phyloP scores from a whole-genome alignment of 2,888 invertebrate species.

The Tipula confusa region DNA sequence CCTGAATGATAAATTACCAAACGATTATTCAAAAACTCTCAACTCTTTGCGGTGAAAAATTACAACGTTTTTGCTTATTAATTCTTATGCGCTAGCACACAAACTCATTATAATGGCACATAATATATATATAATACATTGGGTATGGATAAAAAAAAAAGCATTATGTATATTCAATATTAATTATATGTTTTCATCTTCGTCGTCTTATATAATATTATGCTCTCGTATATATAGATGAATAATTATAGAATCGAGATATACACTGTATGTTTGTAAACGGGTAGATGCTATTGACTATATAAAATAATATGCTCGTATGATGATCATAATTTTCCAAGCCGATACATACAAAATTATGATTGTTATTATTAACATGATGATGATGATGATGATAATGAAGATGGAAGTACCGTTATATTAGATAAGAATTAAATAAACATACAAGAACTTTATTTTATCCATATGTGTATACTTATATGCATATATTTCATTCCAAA shows the following conservation, averaged over 20 bases:
- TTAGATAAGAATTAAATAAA: neutral
- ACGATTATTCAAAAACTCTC: neutral
- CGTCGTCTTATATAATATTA: neutral
- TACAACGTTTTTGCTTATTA: neutral
- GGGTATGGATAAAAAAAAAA: neutral
- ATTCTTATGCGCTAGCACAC: neutral
- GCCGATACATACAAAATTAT: neutral
- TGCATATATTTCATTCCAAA: too few species aligned
- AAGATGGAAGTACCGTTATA: neutral
- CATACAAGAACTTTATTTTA: neutral
- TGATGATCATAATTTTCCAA: slow-evolving; percentile 12
- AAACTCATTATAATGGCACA: neutral
- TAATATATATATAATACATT: neutral
- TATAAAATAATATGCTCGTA: neutral
- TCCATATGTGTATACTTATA: too few species aligned
- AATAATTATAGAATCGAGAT: neutral
- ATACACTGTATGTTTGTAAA: neutral
- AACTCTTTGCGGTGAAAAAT: neutral
- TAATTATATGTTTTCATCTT: neutral
- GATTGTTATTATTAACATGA: neutral
- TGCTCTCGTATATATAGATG: neutral
- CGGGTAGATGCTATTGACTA: neutral
- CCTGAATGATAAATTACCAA: neutral
- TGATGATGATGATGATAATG: slow-evolving; percentile 8
- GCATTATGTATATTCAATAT: neutral